Conservation (phyloP, 2,797 vertebrate species). For the Tragopan temminckii region DNA sequence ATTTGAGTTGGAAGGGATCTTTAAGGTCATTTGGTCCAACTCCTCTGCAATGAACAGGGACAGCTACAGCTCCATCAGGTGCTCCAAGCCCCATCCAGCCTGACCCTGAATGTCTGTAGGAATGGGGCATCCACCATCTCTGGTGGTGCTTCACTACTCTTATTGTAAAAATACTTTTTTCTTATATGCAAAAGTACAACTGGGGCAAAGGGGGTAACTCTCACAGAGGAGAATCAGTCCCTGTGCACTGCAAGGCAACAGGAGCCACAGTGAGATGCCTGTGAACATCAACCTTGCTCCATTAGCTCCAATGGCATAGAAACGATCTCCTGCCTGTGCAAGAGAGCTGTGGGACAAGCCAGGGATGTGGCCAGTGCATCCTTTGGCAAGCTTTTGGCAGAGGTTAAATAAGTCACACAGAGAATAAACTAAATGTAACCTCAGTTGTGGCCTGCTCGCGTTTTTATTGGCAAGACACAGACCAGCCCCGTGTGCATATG, state of each 20-base stretch:
- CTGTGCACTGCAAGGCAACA: fast-evolving
- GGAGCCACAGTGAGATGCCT: neutral
- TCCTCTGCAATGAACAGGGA: too few relatives aligned
- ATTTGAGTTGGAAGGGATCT: too few relatives aligned
- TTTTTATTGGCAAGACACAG: neutral
- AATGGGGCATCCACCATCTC: too few relatives aligned
- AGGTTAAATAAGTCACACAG: neutral
- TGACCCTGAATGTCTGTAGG: too few relatives aligned
- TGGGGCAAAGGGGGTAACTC: neutral
- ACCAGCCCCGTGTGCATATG: fast-evolving
- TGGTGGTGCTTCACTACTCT: too few relatives aligned
- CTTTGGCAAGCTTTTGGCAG: neutral
- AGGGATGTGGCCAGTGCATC: neutral
- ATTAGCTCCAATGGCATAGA: neutral
- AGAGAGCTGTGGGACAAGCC: neutral
- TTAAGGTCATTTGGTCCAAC: too few relatives aligned
- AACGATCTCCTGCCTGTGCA: neutral
- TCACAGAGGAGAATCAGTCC: neutral
- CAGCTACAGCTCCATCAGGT: too few relatives aligned
- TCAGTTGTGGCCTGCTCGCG: neutral
- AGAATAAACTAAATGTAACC: neutral
- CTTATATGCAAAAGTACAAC: neutral
- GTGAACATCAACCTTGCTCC: neutral
- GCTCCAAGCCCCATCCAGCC: too few relatives aligned
- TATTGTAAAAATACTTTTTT: too few relatives aligned